Evolutionary conservation across 2,797 vertebrate genomes (phyloP), one percentile per base, ranked within the genome.

Genomic region (Cuculus canorus): DNA sequence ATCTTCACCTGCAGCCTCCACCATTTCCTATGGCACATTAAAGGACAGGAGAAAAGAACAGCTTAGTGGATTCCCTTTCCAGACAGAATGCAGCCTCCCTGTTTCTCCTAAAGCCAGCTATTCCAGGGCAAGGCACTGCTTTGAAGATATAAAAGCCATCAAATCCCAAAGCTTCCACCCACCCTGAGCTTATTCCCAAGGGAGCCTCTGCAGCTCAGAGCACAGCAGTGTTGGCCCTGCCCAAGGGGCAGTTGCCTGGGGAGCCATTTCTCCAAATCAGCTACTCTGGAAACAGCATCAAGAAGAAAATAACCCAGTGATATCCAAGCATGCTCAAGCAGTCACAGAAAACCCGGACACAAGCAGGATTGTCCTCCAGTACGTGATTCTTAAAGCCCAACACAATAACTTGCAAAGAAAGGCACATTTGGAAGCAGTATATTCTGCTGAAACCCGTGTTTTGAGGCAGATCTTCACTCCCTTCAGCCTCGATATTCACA

Each of bases 1-100:
- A 56, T 99, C 99, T 89, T 99, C 99, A 7, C 99, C 99, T 0
- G 99, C 99, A 27, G 99, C 99, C 97, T 99, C 99, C 77, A 99
- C 99, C 99, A 99, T 99, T 98, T 99, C 99, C 99, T 99, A 83
- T 0, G 53, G 80, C 10, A 43, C 52, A 79, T 45, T 17, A 56
- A 54, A 53, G 4, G 33, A 37, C 61, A 89, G 15, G 5, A 86
- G 64, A 35, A 22, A 81, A 90, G 3, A 89, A 77, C 8, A 88
- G 37, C 32, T 94, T 47, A 43, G 70, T 23, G 24, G 23, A 52
- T 35, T 84, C 82, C 21, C 13, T 52, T 57, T 68, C 57, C 54
- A 86, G 80, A 53, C 13, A 76, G 39, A 73, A 61, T 3, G 77
- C 2, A 78, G 27, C 5, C 27, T 43, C 22, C 52, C 13, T 3